Percentiles rank a stretch among this genome's conserved stretches.
Conservation (phyloP, 2,888 invertebrate species). For the Chironomus riparius region DNA sequence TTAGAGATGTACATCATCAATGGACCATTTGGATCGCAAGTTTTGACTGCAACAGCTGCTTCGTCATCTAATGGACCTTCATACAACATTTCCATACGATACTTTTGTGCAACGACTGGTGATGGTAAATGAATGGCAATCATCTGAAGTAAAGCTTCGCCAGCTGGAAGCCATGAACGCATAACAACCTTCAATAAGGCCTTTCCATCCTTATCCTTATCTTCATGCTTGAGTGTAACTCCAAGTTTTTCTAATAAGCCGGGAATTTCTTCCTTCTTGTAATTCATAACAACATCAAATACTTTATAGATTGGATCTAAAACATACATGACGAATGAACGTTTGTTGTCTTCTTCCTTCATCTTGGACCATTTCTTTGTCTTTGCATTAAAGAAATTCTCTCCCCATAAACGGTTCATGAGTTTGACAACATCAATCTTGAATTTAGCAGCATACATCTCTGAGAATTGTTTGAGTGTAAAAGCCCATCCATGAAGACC, state of each 20-base stretch:
- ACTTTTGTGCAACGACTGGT: slow-evolving; percentile 96
- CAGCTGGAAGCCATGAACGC: slow-evolving; percentile 99
- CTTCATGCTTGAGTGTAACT: slow-evolving; percentile 86
- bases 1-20: slow-evolving; percentile 99
- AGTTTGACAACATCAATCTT: slow-evolving; percentile 94
- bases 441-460: slow-evolving; percentile 99
- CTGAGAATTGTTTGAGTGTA: slow-evolving; percentile 98
- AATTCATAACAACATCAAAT: slow-evolving; percentile 72
- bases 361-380: slow-evolving; percentile 98
- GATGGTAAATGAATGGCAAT: slow-evolving; percentile 99
- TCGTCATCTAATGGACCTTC: slow-evolving; percentile 97
- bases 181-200: slow-evolving; percentile 93
- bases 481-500: slow-evolving; percentile 99
- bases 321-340: slow-evolving; percentile 98
- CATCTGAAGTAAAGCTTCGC: slow-evolving; percentile 99
- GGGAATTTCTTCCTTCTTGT: slow-evolving; percentile 89
- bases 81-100: slow-evolving; percentile 99
- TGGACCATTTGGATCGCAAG: slow-evolving; percentile 92
- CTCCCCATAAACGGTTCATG: slow-evolving; percentile 98
- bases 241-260: slow-evolving; percentile 82
- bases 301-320: slow-evolving; percentile 98
- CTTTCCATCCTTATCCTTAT: slow-evolving; percentile 94
- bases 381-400: slow-evolving; percentile 95
- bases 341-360: slow-evolving; percentile 83
- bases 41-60: slow-evolving; percentile 83